Conservation (phyloP, 2,113 vertebrate species). For the Silurus meridionalis region DNA sequence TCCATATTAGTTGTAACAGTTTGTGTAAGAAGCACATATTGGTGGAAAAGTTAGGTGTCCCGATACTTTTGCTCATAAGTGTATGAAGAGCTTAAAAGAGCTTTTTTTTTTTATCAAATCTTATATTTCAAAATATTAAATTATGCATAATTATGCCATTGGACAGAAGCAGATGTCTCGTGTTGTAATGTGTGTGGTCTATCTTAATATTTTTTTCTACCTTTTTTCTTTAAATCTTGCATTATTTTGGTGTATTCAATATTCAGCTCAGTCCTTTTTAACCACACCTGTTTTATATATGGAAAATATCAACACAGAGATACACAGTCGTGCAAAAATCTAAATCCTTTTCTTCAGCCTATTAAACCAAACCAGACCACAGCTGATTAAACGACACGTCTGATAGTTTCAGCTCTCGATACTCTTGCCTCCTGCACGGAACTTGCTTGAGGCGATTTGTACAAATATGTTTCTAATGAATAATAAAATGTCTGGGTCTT, state of each 20-base stretch:
- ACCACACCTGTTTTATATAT: neutral
- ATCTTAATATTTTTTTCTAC: too few relatives aligned
- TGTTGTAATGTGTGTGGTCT: neutral
- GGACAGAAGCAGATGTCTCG: neutral
- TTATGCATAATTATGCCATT: neutral
- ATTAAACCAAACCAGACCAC: slow-evolving; percentile 20
- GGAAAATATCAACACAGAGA: neutral
- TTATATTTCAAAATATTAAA: neutral
- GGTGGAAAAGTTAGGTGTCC: too few relatives aligned
- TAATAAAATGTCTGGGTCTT: slow-evolving; percentile 43
- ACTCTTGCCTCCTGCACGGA: slow-evolving; percentile 10
- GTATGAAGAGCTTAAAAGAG: too few relatives aligned
- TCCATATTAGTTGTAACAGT: too few relatives aligned
- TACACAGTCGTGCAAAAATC: neutral
- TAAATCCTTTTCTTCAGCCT: neutral
- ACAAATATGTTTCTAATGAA: slow-evolving; percentile 45
- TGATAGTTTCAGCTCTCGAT: slow-evolving; percentile 34
- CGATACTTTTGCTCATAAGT: too few relatives aligned
- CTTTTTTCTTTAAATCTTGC: neutral
- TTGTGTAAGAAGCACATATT: too few relatives aligned
- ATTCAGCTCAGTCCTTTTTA: neutral
- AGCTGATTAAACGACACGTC: slow-evolving; percentile 33
- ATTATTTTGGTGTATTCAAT: neutral
- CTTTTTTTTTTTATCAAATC: too few relatives aligned
- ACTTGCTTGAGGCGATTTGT: slow-evolving; percentile 17